Evolutionary conservation across 2,797 vertebrate species (phyloP).

Genomic region (Mus spretus): DNA sequence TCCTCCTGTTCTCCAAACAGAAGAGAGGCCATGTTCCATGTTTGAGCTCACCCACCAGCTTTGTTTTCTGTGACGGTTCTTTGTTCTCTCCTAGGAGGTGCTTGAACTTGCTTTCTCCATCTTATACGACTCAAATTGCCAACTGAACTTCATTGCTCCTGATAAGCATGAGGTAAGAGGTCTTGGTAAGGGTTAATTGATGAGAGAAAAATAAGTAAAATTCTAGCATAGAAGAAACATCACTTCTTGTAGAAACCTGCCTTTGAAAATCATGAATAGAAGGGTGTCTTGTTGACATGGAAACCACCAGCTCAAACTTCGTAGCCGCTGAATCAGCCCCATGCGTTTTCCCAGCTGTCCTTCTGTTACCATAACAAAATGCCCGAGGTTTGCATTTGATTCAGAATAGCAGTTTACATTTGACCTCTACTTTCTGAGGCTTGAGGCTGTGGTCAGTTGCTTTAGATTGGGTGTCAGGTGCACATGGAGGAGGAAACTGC

Average conservation of each 20-base stretch:
- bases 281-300: not conserved
- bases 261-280: slow-evolving; percentile 21
- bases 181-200: not conserved
- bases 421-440: not conserved
- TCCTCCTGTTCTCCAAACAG: not conserved
- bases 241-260: not conserved
- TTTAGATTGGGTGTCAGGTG: too few species aligned
- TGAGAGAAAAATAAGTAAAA: slow-evolving; percentile 37
- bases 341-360: not conserved
- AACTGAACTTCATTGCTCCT: slow-evolving; percentile 99
- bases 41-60: not conserved
- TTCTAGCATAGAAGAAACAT: not conserved
- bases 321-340: not conserved
- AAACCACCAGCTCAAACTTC: not conserved
- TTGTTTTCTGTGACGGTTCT: not conserved
- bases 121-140: slow-evolving; percentile 98
- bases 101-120: slow-evolving; percentile 99
- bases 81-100: slow-evolving; percentile 92
- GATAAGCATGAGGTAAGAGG: slow-evolving; percentile 98
- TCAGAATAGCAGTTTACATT: not conserved
- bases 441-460: not conserved
- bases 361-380: not conserved
- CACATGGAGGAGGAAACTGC: not conserved
- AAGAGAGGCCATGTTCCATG: fast-evolving
- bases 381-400: too few species aligned